Base-by-base conservation (phyloP, 2,113 vertebrate species). In the Macquaria ambigua region DNA sequence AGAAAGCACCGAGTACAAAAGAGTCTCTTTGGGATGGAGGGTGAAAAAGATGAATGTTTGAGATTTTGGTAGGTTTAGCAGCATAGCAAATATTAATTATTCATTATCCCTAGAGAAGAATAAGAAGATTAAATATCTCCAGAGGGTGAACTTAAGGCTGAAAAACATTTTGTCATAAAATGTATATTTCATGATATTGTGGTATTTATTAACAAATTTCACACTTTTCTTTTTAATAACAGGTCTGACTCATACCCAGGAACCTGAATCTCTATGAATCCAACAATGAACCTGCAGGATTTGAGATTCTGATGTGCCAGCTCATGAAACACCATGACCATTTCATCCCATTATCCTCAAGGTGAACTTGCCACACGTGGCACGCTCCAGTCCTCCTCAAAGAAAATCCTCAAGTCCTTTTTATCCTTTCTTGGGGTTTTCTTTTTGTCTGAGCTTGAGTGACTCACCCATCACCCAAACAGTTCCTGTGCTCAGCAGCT, bases 301-400 rank as follows among this genome's bases (percentile, higher is more conserved):
- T 81, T 89, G 79, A 85, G 73, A 50, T 55, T 61, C 10, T 58
- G 63, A 55, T 53, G 52, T 58, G 63, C n/a, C 56, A 34, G 31
- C 67, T 80, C 52, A 64, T 56, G 46, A 85, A 72, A 39, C 41
- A 88, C 71, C 81, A 28, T 80, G 83, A 91, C 89, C 83, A 69
- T 88, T 90, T 93, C 84, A 95, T 95, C 94, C 91, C 72, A 87
- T 94, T 93, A 90, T 87, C 86, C 82, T 77, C 75, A 81, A 87
- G 87, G 87, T 94, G 92, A 92, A 84, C 88, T 90, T 77, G 90
- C 90, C 77, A 71, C 82, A 80, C 76, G 79, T 77, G 74, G 77
- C 80, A 70, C 10, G 5, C 84, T 85, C 70, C 64, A 52, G 74
- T 70, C 87, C 77, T 83, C 48, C 72, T 70, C 28, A 28, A 63